Conservation (phyloP, 2,888 invertebrate species). For the Pogonocherus hispidulus region DNA sequence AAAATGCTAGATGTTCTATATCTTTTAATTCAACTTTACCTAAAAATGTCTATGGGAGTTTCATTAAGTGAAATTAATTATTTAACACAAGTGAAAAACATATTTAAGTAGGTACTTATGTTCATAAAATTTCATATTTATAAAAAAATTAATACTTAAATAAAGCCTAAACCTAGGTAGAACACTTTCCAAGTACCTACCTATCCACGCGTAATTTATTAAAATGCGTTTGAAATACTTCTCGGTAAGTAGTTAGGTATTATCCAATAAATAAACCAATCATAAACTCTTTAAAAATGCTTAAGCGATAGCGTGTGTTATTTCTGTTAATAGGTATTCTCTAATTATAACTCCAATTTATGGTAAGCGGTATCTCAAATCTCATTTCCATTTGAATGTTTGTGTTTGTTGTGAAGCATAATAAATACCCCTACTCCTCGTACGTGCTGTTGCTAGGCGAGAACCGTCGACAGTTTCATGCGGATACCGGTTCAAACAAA, state of each 20-base stretch:
- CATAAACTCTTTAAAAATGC: constrained; percentile 42
- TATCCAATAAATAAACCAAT: constrained; percentile 37
- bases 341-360: constrained; percentile 34
- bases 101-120: too few relatives aligned
- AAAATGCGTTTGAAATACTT: constrained; percentile 22
- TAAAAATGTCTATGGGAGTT: too few relatives aligned
- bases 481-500: constrained; percentile 46
- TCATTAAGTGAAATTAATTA: too few relatives aligned
- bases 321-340: constrained; percentile 30
- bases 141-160: too few relatives aligned
- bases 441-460: constrained; percentile 51
- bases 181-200: constrained; percentile 25
- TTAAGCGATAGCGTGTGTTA: constrained; percentile 43
- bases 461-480: constrained; percentile 47
- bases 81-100: too few relatives aligned
- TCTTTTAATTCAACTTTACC: too few relatives aligned
- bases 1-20: too few relatives aligned
- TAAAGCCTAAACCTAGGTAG: too few relatives aligned
- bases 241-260: constrained; percentile 2
- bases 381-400: constrained; percentile 52
- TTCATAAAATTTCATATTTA: too few relatives aligned
- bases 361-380: constrained; percentile 47
- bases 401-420: constrained; percentile 50
- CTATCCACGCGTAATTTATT: constrained; percentile 33
- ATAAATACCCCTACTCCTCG: constrained; percentile 60